Evolutionary conservation across 2,113 vertebrate species (phyloP), one percentile per base, ranked within the genome.

Genomic region (Nesoenas mayeri): DNA sequence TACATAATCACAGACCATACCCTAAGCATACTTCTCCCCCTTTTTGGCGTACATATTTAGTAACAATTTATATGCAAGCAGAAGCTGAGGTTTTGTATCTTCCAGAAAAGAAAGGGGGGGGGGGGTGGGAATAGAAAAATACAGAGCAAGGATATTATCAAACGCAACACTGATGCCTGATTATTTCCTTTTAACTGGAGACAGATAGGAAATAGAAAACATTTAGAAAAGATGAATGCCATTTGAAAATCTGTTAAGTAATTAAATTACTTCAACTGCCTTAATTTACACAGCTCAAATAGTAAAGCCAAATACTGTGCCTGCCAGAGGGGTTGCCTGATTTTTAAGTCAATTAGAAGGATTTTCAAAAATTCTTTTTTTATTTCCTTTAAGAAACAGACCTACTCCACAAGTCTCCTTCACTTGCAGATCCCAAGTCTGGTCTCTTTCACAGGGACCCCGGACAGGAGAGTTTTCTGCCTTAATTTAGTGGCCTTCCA

Each of bases 201-300:
- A 79, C 29, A 88, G 64, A 79, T 60, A 92, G 6, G 62, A 88
- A 96, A 94, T 6, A 85, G 48, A 89, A 96, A 79, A 85, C 32
- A 66, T 72, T 28, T 54, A 91, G 82, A 89, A 92, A 96, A 92
- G 44, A 70, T 0, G 1, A 82, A 88, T 44, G 28, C 8, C 56
- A 85, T 69, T 61, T 94, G 80, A 81, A 94, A 87, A 86, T 15
- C 47, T 64, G 67, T 70, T 86, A 92, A 93, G 86, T 79, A 92
- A 96, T 88, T 95, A 88, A 95, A 95, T 94, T 86, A 91, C 51
- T 84, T 89, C 86, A 92, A 85, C 88, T 86, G 85, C 93, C 79
- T 85, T 89, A 53, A 91, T 94, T 79, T 92, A 93, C 79, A 82
- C 58, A 84, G 84, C 65, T 94, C 31, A 50, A 73, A 84, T 40